Base-by-base conservation (phyloP, 2,888 invertebrate species). In the Lasioglossum lativentre region DNA sequence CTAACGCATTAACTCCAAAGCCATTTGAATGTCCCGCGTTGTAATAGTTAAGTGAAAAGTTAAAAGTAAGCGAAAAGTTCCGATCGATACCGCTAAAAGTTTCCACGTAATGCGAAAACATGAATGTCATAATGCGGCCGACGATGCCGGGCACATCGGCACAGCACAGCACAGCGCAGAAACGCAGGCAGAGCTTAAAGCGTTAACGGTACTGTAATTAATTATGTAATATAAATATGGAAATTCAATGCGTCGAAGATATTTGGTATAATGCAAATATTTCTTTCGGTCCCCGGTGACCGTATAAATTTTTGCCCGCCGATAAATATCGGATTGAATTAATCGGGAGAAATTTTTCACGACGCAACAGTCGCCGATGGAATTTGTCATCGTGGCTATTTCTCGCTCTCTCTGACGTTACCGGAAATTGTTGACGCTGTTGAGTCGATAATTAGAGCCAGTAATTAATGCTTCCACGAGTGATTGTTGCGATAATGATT, bases 21-120 rank as follows among this genome's bases (percentile, higher is more conserved):
- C 42, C 42, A 27, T 42, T 72, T 72, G 45, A 45, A 45, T 45
- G 45, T 72, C 71, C 71, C 30, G 45, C 42, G 42, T 27, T 30
- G 42, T 72, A 72, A 45, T 30, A 72, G 42, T 72, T 45, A 72
- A 72, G 71, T 45, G 66, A 80, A n/a, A 63, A 45, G 66, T 45
- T 45, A n/a, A 63, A 75, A 52, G 38, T 30, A 45, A 75, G 66
- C 42, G 6, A 76, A 45, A 63, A 63, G 45, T 30, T 42, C 45
- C 16, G 27, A 45, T 45, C 66, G 75, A 80, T 47, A 45, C 16
- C 27, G 42, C n/a, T 42, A 74, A 78, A 82, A 78, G 47, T 78
- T 74, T 73, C 52, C 75, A 66, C 68, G 76, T 78, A 82, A 56
- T 78, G 42, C 71, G 27, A 72, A 72, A 72, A 45, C 71, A 45